These are phyloP conservation scores for Dascyllus trimaculatus DNA, from an alignment of 2,113 vertebrate genomes.

Conservation along the genomic window DNA sequence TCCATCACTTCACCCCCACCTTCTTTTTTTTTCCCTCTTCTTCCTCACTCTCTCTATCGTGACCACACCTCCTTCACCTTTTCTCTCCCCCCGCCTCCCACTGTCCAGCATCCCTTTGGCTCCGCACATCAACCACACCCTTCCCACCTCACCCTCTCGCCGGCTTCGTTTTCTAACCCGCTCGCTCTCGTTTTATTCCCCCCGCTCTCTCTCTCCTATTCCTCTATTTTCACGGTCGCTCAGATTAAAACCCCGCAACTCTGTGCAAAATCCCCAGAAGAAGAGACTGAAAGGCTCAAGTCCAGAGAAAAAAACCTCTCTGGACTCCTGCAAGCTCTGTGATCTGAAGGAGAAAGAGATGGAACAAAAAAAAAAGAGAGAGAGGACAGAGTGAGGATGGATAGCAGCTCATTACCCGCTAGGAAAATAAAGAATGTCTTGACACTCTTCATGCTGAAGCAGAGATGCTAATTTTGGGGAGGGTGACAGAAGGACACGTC, in stretches of 20 bases:
- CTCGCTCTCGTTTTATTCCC: constrained; percentile 8
- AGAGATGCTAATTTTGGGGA: no score
- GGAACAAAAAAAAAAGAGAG: neutral
- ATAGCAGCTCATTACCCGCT: neutral
- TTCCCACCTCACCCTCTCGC: constrained; percentile 52
- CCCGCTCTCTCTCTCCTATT: neutral
- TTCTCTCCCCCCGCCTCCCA: constrained; percentile 32
- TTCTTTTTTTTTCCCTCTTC: neutral
- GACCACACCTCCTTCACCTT: constrained; percentile 52
- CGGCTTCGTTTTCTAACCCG: constrained; percentile 31
- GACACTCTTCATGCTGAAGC: no score
- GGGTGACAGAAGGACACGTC: neutral
- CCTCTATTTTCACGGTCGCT: constrained; percentile 20
- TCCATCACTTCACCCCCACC: constrained; percentile 47
- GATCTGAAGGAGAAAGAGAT: constrained; percentile 20
- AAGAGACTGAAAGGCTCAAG: constrained; percentile 17
- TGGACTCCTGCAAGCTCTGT: constrained; percentile 14
- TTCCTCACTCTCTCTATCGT: neutral
- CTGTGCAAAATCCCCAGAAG: constrained; percentile 38
- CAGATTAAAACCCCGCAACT: constrained; percentile 50
- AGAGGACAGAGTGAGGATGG: constrained; percentile 3
- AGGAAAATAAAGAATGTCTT: no score
- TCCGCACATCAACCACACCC: constrained; percentile 56
- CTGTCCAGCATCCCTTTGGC: constrained; percentile 40
- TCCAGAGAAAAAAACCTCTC: neutral